Percentiles rank a stretch among this genome's conserved stretches.
Conservation (phyloP, 2,888 invertebrate species). For the Eupsilia transversa region DNA sequence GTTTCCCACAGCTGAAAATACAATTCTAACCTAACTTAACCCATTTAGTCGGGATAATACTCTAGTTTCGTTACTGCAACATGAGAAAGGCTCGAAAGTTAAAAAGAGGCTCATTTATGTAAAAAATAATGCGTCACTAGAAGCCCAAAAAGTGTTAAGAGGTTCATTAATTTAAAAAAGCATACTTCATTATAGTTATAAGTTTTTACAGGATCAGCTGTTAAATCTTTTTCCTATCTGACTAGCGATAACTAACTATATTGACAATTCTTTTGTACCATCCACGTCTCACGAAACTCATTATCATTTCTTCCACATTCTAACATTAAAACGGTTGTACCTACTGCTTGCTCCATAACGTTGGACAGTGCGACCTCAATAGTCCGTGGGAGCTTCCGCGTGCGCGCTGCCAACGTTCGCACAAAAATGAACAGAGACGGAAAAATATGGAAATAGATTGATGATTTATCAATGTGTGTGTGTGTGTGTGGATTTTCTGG, state of each 20-base stretch:
- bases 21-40: too few relatives aligned
- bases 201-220: too few relatives aligned
- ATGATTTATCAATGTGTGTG: constrained; percentile 43
- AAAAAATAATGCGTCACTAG: too few relatives aligned
- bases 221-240: not conserved
- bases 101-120: too few relatives aligned
- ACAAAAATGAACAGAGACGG: constrained; percentile 50
- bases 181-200: too few relatives aligned
- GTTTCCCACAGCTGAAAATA: too few relatives aligned
- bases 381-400: constrained; percentile 52
- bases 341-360: constrained; percentile 2
- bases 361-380: constrained; percentile 57
- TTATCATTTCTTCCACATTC: constrained; percentile 13
- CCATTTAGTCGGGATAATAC: too few relatives aligned
- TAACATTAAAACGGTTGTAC: constrained; percentile 15
- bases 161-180: too few relatives aligned
- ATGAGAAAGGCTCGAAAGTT: too few relatives aligned
- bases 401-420: constrained; percentile 51
- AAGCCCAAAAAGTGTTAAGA: too few relatives aligned
- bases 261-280: not conserved
- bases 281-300: not conserved
- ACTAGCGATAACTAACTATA: too few relatives aligned
- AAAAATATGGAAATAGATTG: constrained; percentile 59
- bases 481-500: not conserved
- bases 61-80: too few relatives aligned